Evolutionary conservation across 2,113 vertebrate genomes (phyloP), one percentile per base, ranked within the genome.

Genomic region (Sphaerodactylus townsendi): DNA sequence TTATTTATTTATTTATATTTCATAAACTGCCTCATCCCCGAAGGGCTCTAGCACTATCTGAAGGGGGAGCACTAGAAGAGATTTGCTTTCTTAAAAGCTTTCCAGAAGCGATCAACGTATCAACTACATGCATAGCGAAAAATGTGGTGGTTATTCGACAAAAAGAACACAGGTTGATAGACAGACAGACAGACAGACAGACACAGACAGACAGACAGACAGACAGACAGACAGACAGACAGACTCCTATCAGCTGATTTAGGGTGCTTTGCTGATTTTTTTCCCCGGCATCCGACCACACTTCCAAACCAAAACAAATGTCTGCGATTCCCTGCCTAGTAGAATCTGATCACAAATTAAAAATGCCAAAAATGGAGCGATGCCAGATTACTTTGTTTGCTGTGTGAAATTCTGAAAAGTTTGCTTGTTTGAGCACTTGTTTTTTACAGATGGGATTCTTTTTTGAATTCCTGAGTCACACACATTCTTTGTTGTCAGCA

Each of bases 241-340:
- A 74, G 79, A 37, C 83, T 91, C 90, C 83, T 93, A 95, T 96
- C 93, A 87, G 41, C 85, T 93, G 94, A 95, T 96, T 90, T 94
- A 88, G 92, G 94, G 90, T 89, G 93, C 11, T 11, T 90, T 93
- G 85, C 78, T 79, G 74, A 82, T 96, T 94, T 92, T 95, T 90
- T 94, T 95, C 96, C 95, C 95, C 92, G 87, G 96, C 96, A 95
- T 96, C 96, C 96, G 90, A 92, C 90, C 95, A 77, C 95, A 96
- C 94, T 96, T 96, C 97, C 96, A 97, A 93, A 95, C 96, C 95
- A 96, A 93, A 94, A 96, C 95, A 97, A 97, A 97, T 98, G 96
- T 96, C 94, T 96, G 94, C 96, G 97, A 96, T 97, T 97, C 97
- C 94, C 92, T 94, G 93, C 91, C 93, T 93, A 90, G 94, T 82